Base-by-base conservation (phyloP, 2,888 invertebrate genomes). In the Lasioglossum vierecki region DNA sequence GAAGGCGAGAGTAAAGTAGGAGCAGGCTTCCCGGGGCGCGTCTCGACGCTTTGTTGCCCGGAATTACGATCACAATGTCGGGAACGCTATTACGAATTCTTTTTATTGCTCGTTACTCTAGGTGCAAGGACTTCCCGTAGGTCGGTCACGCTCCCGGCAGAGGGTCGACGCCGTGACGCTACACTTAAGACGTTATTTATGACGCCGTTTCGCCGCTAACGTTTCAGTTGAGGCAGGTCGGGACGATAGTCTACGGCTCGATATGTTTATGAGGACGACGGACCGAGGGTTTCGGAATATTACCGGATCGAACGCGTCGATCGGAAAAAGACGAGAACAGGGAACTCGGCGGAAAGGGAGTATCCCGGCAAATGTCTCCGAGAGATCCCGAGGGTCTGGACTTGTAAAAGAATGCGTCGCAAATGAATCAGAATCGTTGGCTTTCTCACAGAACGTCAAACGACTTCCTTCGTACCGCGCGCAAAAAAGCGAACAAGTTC, bases 111-210 rank as follows among this genome's bases (percentile, higher is more conserved):
- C 82, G 84, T 83, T 85, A 83, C 68, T 82, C 72, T 75, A 88
- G 82, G 80, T 68, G 84, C 80, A 85, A 80, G 88, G 78, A 86
- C 78, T 82, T 79, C 81, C 73, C 77, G 68, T 88, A 85, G 88
- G 75, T 88, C 79, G 90, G 80, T 53, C 80, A 63, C 76, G 79
- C 70, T 86, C 86, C 66, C 76, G 82, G 75, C 80, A 85, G 91
- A 91, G 91, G 91, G 92, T 91, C 89, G 88, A 88, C 88, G 89
- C 86, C 88, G 89, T 91, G 91, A 91, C 89, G 91, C 89, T 89
- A 92, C 92, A 93, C 92, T 94, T 93, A 93, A 94, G 93, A 90
- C 89, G 92, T 94, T 95, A 95, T 95, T 95, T 95, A 94, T 93
- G 94, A 92, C 91, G 93, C 91, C 92, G 93, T 94, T 94, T 92